phyloP scores from a whole-genome alignment of 2,888 invertebrate species.

The Dendrolimus houi region DNA sequence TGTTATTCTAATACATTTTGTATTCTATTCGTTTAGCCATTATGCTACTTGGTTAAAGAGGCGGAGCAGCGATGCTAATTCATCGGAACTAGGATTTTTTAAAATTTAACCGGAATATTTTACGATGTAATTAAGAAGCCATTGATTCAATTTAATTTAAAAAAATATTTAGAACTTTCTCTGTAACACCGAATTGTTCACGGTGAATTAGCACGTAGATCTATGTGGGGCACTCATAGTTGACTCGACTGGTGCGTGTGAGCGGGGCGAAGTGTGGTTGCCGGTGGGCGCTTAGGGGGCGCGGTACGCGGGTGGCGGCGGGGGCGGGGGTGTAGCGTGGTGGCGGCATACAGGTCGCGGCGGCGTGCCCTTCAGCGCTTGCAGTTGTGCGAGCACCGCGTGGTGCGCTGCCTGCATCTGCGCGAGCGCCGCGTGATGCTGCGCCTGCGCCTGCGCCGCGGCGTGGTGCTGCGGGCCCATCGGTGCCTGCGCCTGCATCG shows the following conservation, averaged over 20 bases:
- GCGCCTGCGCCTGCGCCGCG: constrained; percentile 15
- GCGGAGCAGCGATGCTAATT: too few relatives aligned
- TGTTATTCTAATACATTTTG: too few relatives aligned
- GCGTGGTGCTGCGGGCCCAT: constrained; percentile 17
- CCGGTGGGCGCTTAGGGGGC: constrained; percentile 1
- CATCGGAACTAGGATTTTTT: too few relatives aligned
- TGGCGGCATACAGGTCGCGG: not conserved
- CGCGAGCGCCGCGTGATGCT: constrained; percentile 2
- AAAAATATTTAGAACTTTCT: too few relatives aligned
- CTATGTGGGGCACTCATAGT: too few relatives aligned
- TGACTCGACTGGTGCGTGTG: not conserved
- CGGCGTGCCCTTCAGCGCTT: constrained; percentile 1
- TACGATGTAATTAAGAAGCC: too few relatives aligned
- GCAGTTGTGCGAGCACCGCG: constrained; percentile 3
- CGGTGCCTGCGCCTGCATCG: constrained; percentile 22
- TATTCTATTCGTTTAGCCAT: too few relatives aligned
- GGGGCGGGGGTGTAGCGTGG: not conserved
- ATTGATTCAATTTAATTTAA: too few relatives aligned
- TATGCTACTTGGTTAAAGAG: too few relatives aligned
- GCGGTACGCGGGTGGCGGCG: not conserved
- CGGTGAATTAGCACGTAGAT: too few relatives aligned
- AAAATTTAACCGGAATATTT: too few relatives aligned
- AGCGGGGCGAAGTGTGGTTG: not conserved
- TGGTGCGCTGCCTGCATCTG: constrained; percentile 8
- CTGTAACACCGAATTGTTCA: too few relatives aligned